Conservation (phyloP, 1,140 invertebrate genomes). For the Glossosoma conforme region DNA sequence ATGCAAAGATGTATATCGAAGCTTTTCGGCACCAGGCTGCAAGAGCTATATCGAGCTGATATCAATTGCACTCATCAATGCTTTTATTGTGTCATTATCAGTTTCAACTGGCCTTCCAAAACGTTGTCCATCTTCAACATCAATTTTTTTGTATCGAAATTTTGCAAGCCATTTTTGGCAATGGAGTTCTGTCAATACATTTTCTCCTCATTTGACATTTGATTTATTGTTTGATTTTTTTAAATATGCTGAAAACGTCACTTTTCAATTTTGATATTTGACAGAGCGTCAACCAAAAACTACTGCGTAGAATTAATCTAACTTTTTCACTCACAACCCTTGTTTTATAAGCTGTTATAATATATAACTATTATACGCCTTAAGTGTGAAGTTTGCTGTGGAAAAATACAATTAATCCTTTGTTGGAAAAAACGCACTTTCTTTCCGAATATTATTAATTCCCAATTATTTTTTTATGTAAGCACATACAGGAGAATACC, state of each 20-base stretch:
- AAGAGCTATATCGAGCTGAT: too few species aligned
- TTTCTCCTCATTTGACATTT: not conserved
- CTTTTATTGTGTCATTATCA: not conserved
- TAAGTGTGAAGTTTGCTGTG: not conserved
- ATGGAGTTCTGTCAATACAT: constrained; percentile 6
- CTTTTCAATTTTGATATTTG: too few species aligned
- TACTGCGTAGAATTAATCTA: not conserved
- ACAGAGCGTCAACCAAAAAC: not conserved
- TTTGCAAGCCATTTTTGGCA: constrained; percentile 22
- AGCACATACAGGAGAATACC: too few species aligned
- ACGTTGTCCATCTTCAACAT: constrained; percentile 15
- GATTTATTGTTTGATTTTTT: not conserved
- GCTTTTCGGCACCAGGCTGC: too few species aligned
- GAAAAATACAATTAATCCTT: not conserved
- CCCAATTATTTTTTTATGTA: too few species aligned
- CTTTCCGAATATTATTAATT: not conserved
- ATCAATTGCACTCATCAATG: not conserved
- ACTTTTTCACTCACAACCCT: not conserved
- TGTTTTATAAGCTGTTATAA: not conserved
- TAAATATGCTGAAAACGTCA: too few species aligned
- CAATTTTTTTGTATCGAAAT: constrained; percentile 16
- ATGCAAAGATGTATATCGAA: too few species aligned
- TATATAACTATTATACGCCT: not conserved
- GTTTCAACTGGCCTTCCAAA: too few species aligned
- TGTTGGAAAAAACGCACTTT: not conserved